Evolutionary conservation across 1,140 invertebrate genomes (phyloP), one percentile per base, ranked within the genome.

Genomic region (Phortica variegata): DNA sequence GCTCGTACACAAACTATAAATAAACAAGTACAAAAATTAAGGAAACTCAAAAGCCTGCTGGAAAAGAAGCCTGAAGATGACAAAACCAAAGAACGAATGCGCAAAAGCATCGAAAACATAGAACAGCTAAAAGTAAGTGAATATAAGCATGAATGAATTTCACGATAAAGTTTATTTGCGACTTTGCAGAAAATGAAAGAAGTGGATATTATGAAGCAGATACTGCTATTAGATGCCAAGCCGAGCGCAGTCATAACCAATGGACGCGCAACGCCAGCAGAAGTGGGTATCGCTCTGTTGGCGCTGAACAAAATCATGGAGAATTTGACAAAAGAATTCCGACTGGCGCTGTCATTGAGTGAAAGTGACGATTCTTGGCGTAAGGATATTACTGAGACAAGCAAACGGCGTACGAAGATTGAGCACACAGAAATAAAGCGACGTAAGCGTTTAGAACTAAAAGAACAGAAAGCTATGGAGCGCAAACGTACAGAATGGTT

Each of bases 11-110:
- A 73, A 34, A 61, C 66, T 5, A 61, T 73, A 20, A 55, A 62
- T n/a, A 75, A 75, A 47, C 33, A 73, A 5, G 57, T 73, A 0
- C 63, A 73, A 3, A 75, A 75, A 43, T 47, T 73, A 34, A 46
- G 62, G n/a, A 75, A 73, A 42, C 6, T 60, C 0, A 69, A 75
- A 42, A 32, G 58, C 31, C 47, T 42, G 2, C 23, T 60, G 16
- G 52, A 47, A 8, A 74, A 69, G 33, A 38, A 59, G 19, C 44
- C 61, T 10, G 40, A 54, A 17, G 18, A 57, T 56, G 52, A 47
- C 5, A 65, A 62, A 32, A 44, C 56, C 15, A 60, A 63, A 39
- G 57, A 61, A 7, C 52, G 61, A 0, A 16, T 59, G 2, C 48
- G 63, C 0, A 69, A 59, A 48, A 60, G 46, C 33, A 52, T 42